Evolutionary conservation across 2,797 vertebrate species (phyloP).

Genomic region (Alcedo quadribrachys): DNA sequence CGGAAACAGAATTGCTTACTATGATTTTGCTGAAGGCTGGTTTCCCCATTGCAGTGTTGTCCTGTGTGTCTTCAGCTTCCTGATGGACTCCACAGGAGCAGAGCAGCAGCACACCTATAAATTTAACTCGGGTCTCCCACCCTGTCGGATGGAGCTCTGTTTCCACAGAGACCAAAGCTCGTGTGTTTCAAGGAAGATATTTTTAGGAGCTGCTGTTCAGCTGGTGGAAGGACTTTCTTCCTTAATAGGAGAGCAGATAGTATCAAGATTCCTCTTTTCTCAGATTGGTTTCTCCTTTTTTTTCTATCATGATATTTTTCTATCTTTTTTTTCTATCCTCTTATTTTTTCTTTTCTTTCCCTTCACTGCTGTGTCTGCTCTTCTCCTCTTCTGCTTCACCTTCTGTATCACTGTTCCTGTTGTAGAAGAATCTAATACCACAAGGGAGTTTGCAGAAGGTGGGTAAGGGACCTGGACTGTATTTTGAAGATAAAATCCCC

Average conservation of each 20-base stretch:
- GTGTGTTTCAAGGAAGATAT: conserved; percentile 45
- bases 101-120: not conserved
- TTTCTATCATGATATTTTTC: not conserved
- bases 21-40: not conserved
- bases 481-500: not conserved
- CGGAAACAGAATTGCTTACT: not conserved
- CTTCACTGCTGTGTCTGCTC: not conserved
- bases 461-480: not conserved
- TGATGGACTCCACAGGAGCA: not conserved
- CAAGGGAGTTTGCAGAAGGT: not conserved
- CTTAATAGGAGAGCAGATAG: conserved; percentile 42
- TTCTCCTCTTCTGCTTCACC: not conserved
- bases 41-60: not conserved
- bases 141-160: not conserved
- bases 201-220: conserved; percentile 59
- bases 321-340: not conserved
- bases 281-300: not conserved
- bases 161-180: conserved; percentile 51
- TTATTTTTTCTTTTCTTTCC: not conserved
- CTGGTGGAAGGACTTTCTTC: conserved; percentile 33
- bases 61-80: not conserved
- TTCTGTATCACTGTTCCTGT: not conserved
- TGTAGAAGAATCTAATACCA: not conserved
- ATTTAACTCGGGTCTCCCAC: not conserved
- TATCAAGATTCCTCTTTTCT: conserved; percentile 1